Percentiles rank a stretch among this genome's conserved stretches.
These are phyloP conservation scores for Melopsittacus undulatus DNA, from an alignment of 2,797 vertebrate species.

Conservation along the genomic window DNA sequence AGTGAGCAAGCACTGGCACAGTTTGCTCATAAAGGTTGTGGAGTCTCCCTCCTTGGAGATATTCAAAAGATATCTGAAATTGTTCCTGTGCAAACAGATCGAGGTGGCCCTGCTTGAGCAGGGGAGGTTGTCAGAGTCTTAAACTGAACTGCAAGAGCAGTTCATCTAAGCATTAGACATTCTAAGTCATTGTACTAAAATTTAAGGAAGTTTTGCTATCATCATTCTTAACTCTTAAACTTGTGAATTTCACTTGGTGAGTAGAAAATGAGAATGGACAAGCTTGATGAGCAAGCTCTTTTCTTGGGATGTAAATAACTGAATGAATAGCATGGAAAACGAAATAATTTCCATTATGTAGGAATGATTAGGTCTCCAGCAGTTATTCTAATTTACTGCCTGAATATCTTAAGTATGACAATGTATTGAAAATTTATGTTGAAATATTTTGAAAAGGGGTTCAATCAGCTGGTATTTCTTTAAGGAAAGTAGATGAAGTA, in stretches of 20 bases:
- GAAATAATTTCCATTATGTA: background rate
- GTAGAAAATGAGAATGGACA: background rate
- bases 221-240: background rate
- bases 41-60: background rate
- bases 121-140: background rate
- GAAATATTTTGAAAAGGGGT: background rate
- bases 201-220: background rate
- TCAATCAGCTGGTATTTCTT: background rate
- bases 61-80: background rate
- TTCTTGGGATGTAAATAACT: background rate
- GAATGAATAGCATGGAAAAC: background rate
- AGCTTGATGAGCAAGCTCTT: background rate
- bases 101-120: background rate
- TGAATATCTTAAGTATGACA: background rate
- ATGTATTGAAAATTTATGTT: background rate
- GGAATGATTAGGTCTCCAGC: background rate
- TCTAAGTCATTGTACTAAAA: background rate
- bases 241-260: background rate
- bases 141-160: background rate
- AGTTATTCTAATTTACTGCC: background rate
- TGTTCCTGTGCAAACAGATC: background rate
- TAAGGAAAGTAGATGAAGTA: background rate
- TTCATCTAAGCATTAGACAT: background rate
- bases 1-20: background rate
- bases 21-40: background rate